These are phyloP conservation scores for Bombycilla garrulus DNA, from an alignment of 2,113 vertebrate species.

Conservation along the genomic window DNA sequence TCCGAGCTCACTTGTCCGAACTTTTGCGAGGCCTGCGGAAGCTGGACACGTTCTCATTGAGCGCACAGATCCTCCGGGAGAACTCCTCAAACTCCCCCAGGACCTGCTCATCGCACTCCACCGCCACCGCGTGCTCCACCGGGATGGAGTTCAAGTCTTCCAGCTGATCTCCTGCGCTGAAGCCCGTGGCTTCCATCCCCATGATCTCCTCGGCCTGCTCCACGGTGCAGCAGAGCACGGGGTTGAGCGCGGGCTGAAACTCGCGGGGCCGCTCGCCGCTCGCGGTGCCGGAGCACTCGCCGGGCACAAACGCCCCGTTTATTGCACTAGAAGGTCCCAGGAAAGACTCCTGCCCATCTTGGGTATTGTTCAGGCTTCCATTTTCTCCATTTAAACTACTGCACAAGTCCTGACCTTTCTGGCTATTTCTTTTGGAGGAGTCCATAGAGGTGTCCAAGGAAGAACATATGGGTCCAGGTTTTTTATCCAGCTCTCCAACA, in stretches of 20 bases:
- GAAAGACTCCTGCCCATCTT: background rate
- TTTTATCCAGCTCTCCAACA: slow-evolving; percentile 51
- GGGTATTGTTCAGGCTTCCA: background rate
- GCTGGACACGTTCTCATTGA: slow-evolving; percentile 92
- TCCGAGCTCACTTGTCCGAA: slow-evolving; percentile 86
- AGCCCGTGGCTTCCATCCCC: slow-evolving; percentile 87
- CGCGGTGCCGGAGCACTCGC: background rate
- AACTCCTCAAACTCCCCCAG: slow-evolving; percentile 97
- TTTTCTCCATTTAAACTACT: slow-evolving; percentile 50
- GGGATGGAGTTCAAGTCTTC: slow-evolving; percentile 92
- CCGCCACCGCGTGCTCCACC: slow-evolving; percentile 91
- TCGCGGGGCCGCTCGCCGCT: background rate
- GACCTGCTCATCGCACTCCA: slow-evolving; percentile 96
- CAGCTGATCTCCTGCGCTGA: slow-evolving; percentile 78
- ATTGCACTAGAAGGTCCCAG: slow-evolving; percentile 47
- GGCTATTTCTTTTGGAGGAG: slow-evolving; percentile 67
- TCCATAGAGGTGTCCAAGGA: slow-evolving; percentile 80
- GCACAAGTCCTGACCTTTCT: slow-evolving; percentile 17
- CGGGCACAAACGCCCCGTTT: slow-evolving; percentile 62
- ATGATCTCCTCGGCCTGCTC: slow-evolving; percentile 96
- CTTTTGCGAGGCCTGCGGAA: slow-evolving; percentile 92
- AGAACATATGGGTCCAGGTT: slow-evolving; percentile 69
- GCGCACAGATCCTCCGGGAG: slow-evolving; percentile 94
- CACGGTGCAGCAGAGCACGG: slow-evolving; percentile 81
- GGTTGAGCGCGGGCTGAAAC: background rate